phyloP scores from a whole-genome alignment of 2,888 invertebrate genomes.

The Callyntrura guangdongensis region DNA sequence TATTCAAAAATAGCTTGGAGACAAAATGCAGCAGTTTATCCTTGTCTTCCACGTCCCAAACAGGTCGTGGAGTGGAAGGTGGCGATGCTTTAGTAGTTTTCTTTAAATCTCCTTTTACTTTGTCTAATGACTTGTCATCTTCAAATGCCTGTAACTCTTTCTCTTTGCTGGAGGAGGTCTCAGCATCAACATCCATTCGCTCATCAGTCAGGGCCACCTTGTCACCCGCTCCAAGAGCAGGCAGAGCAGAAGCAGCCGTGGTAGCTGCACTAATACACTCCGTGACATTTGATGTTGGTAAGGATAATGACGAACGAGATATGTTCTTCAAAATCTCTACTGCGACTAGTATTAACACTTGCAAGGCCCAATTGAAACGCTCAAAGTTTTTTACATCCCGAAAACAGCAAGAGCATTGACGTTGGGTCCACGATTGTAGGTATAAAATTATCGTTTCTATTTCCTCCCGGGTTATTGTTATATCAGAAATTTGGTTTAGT shows the following conservation, averaged over 20 bases:
- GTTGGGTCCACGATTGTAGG: conserved; percentile 95
- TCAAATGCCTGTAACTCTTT: conserved; percentile 5
- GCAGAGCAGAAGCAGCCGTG: not conserved
- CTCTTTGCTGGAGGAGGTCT: conserved; percentile 73
- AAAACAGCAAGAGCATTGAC: conserved; percentile 98
- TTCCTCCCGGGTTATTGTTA: conserved; percentile 88
- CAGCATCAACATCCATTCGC: conserved; percentile 63
- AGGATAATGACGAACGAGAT: not conserved
- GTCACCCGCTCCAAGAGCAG: not conserved
- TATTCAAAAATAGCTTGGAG: conserved; percentile 94
- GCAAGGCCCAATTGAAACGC: conserved; percentile 94
- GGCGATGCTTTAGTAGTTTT: conserved; percentile 70
- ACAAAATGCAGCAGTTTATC: conserved; percentile 95
- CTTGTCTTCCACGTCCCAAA: conserved; percentile 93
- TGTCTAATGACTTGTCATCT: conserved; percentile 48
- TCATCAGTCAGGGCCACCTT: conserved; percentile 14
- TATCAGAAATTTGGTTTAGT: conserved; percentile 85
- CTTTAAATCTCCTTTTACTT: conserved; percentile 72
- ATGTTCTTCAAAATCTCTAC: conserved; percentile 93
- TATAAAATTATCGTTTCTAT: conserved; percentile 94
- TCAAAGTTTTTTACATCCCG: conserved; percentile 97
- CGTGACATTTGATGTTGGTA: not conserved
- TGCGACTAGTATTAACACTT: conserved; percentile 93
- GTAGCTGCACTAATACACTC: not conserved
- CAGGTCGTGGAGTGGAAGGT: conserved; percentile 69